Evolutionary conservation across 2,113 vertebrate species (phyloP).

Genomic region (Fulica atra): DNA sequence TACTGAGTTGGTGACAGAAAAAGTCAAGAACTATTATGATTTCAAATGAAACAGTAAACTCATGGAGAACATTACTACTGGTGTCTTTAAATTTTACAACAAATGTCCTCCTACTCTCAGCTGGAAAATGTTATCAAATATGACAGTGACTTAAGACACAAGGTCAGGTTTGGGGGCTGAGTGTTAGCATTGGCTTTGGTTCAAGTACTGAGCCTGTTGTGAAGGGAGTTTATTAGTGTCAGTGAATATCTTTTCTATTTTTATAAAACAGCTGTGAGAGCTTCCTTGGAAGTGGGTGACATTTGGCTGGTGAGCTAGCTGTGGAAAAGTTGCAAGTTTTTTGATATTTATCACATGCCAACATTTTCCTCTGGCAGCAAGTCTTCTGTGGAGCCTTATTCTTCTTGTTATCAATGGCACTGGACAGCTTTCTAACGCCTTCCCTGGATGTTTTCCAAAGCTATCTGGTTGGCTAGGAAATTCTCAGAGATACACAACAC

Average conservation of each 20-base stretch:
- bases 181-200: not conserved
- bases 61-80: not conserved
- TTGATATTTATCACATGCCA: not conserved
- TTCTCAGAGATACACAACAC: not conserved
- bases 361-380: not conserved
- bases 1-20: not conserved
- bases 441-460: slow-evolving; percentile 9
- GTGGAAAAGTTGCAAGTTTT: not conserved
- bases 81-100: not conserved
- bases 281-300: not conserved
- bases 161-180: not conserved
- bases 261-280: not conserved
- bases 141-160: not conserved
- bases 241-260: not conserved
- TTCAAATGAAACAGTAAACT: not conserved
- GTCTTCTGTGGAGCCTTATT: not conserved
- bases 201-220: not conserved
- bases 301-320: not conserved
- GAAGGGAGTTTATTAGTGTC: not conserved
- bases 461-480: not conserved
- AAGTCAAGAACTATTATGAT: not conserved
- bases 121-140: not conserved
- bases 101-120: not conserved
- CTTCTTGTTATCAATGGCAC: not conserved
- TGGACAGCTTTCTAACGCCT: slow-evolving; percentile 32